Conservation (phyloP, 2,113 vertebrate genomes). For the Cebidichthys violaceus region DNA sequence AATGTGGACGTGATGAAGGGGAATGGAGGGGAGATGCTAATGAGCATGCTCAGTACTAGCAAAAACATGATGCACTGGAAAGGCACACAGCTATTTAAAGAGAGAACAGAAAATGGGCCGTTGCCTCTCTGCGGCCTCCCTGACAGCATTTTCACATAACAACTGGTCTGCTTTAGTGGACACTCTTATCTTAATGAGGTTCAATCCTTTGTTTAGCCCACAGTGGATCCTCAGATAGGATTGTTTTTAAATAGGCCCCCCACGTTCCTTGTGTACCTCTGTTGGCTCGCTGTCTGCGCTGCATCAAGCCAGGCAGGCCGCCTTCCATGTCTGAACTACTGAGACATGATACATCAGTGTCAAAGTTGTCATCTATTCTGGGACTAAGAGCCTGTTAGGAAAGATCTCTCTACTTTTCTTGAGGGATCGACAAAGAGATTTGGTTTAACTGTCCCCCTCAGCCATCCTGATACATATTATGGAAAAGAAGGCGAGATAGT, state of each 20-base stretch:
- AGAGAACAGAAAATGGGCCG: constrained; percentile 58
- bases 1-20: constrained; percentile 50
- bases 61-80: constrained; percentile 43
- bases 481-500: constrained; percentile 2
- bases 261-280: constrained; percentile 30
- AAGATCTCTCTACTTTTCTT: constrained; percentile 32
- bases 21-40: constrained; percentile 20
- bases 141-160: constrained; percentile 58
- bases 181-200: constrained; percentile 73
- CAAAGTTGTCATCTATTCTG: constrained; percentile 65
- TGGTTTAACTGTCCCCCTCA: constrained; percentile 37
- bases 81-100: constrained; percentile 34
- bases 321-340: constrained; percentile 46
- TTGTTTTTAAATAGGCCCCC: constrained; percentile 70
- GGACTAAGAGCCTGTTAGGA: constrained; percentile 43
- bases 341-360: constrained; percentile 65
- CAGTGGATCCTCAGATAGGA: constrained; percentile 72
- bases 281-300: constrained; percentile 49
- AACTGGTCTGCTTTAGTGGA: constrained; percentile 60
- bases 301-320: constrained; percentile 43
- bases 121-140: constrained; percentile 55
- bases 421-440: constrained; percentile 48
- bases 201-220: constrained; percentile 78
- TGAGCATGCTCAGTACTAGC: constrained; percentile 46
- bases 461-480: constrained; percentile 34